phyloP scores from a whole-genome alignment of 2,797 vertebrate genomes.

The Podarcis siculus region DNA sequence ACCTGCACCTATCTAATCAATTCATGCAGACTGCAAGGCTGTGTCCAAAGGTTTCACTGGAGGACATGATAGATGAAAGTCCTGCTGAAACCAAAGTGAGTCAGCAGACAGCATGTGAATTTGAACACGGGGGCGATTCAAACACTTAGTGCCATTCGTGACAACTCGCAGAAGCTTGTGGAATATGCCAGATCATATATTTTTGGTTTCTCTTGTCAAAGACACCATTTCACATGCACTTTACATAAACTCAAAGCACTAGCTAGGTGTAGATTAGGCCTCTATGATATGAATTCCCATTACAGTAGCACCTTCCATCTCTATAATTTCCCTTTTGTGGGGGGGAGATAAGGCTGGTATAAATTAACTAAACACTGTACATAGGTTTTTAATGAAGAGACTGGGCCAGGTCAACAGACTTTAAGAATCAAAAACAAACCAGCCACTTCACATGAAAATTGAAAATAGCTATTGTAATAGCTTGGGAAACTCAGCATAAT shows the following conservation, averaged over 20 bases:
- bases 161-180: neutral
- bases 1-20: neutral
- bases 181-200: conserved; percentile 4
- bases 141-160: neutral
- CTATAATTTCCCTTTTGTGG: conserved; percentile 40
- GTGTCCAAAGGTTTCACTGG: neutral
- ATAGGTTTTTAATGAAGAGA: conserved; percentile 15
- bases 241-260: conserved; percentile 11
- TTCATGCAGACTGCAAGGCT: neutral
- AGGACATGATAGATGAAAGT: neutral
- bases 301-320: neutral
- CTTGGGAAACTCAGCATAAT: conserved; percentile 42
- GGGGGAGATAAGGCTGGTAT: conserved; percentile 14
- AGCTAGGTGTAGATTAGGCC: conserved; percentile 1
- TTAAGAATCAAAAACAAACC: conserved; percentile 55
- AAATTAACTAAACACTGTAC: conserved; percentile 39
- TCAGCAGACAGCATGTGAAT: neutral
- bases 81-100: neutral
- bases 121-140: conserved; percentile 2
- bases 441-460: conserved; percentile 47
- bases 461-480: conserved; percentile 34
- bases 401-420: conserved; percentile 3
- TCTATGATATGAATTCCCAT: conserved; percentile 34
- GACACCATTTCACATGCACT: neutral
- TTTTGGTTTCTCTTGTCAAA: neutral